Conservation (phyloP, 2,113 vertebrate species). For the Hymenochirus boettgeri region DNA sequence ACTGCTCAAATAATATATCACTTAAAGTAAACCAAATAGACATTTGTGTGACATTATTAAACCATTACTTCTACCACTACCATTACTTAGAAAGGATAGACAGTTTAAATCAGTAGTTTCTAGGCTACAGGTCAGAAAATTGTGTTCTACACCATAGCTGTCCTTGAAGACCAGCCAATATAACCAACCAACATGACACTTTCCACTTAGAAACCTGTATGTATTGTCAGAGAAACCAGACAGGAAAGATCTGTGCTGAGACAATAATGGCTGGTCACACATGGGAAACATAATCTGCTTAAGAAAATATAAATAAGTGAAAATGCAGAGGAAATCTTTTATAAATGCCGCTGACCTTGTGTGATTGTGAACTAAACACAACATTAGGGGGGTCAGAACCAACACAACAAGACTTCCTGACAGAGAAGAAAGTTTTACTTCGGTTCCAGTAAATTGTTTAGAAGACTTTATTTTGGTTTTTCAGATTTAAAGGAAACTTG, state of each 20-base stretch:
- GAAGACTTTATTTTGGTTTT: background rate
- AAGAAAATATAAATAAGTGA: background rate
- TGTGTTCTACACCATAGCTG: too few species aligned
- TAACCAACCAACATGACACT: too few species aligned
- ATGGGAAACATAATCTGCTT: background rate
- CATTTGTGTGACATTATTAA: too few species aligned
- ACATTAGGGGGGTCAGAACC: background rate
- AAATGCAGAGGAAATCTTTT: constrained; percentile 10
- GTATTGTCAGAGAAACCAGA: constrained; percentile 11
- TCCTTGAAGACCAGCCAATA: too few species aligned
- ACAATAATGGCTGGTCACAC: constrained; percentile 19
- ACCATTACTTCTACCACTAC: too few species aligned
- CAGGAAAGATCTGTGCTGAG: constrained; percentile 6
- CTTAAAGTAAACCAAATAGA: too few species aligned
- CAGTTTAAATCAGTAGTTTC: too few species aligned
- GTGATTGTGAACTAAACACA: constrained; percentile 4
- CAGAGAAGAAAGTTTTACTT: background rate
- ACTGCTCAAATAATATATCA: too few species aligned
- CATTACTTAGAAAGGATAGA: too few species aligned
- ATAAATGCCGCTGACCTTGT: background rate
- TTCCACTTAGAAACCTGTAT: too few species aligned
- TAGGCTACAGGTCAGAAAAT: too few species aligned
- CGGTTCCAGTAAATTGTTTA: too few species aligned
- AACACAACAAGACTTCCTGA: background rate
- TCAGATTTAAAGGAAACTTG: background rate